A percentile compares a stretch with the other conserved stretches of the same genome.
phyloP scores from a whole-genome alignment of 2,888 invertebrate genomes.

The Biston betularia region DNA sequence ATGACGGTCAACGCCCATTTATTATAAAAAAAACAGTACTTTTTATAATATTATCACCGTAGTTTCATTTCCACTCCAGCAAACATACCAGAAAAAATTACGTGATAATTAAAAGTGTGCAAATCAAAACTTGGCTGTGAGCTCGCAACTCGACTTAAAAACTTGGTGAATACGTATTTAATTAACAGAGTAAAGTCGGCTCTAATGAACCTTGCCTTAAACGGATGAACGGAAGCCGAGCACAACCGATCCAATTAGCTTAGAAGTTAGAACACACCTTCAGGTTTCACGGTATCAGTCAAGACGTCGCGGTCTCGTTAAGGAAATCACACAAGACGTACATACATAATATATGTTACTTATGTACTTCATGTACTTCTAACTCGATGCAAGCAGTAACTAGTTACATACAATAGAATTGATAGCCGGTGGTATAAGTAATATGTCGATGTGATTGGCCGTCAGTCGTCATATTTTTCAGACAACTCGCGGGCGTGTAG shows the following conservation, averaged over 20 bases:
- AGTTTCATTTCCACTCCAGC: not conserved
- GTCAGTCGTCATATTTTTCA: too few relatives aligned
- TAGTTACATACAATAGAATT: too few relatives aligned
- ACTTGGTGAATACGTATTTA: conserved; percentile 66
- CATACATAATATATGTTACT: conserved; percentile 38
- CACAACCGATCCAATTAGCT: conserved; percentile 77
- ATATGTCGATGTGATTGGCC: too few relatives aligned
- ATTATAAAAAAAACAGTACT: not conserved
- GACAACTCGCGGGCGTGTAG: too few relatives aligned
- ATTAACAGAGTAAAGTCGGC: conserved; percentile 74
- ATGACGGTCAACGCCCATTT: too few relatives aligned
- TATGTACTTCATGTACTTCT: too few relatives aligned
- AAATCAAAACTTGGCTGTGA: conserved; percentile 30
- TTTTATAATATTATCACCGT: not conserved
- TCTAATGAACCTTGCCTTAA: conserved; percentile 80
- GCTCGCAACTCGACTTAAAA: conserved; percentile 39
- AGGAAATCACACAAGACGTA: conserved; percentile 60
- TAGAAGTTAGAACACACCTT: conserved; percentile 66
- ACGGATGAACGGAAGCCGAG: conserved; percentile 80
- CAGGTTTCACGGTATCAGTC: conserved; percentile 74
- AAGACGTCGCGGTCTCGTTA: conserved; percentile 71
- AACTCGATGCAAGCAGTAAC: too few relatives aligned
- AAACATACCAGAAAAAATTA: conserved; percentile 27
- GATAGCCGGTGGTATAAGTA: too few relatives aligned
- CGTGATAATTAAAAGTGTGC: conserved; percentile 25